phyloP scores from a whole-genome alignment of 2,797 vertebrate species.

The Melanotaenia parkinsoni region DNA sequence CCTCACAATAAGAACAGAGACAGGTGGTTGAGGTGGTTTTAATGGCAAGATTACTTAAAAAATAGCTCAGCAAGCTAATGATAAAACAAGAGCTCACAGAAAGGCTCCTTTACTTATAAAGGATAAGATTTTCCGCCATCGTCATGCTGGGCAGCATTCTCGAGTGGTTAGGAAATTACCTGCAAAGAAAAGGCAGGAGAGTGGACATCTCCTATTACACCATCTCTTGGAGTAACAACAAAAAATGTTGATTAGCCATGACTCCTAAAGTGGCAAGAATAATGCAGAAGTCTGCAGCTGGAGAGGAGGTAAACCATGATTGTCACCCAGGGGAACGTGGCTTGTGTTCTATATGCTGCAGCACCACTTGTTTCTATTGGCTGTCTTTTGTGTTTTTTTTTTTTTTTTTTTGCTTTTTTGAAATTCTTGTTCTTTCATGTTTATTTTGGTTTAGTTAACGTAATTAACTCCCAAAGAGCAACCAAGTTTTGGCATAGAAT shows the following conservation, averaged over 20 bases:
- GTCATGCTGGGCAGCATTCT: conserved; percentile 8
- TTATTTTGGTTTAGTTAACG: no score
- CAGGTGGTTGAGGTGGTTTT: conserved; percentile 3
- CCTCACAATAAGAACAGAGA: neutral
- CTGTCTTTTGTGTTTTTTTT: neutral
- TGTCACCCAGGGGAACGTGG: neutral
- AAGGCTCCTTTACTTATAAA: no score
- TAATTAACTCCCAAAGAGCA: no score
- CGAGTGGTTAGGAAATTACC: neutral
- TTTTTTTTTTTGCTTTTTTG: neutral
- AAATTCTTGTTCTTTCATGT: no score
- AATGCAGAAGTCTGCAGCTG: neutral
- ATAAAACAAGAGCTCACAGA: no score
- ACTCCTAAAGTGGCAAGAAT: neutral
- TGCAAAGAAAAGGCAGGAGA: neutral
- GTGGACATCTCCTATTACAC: neutral
- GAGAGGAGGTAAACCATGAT: neutral
- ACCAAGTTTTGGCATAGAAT: no score
- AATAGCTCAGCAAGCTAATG: no score
- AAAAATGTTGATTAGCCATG: neutral
- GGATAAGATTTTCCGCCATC: conserved; percentile 8
- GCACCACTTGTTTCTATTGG: neutral
- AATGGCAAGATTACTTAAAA: no score
- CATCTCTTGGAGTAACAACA: neutral
- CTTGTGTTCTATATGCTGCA: neutral